Conservation (phyloP, 2,888 invertebrate genomes). For the Trichopoda pennipes region DNA sequence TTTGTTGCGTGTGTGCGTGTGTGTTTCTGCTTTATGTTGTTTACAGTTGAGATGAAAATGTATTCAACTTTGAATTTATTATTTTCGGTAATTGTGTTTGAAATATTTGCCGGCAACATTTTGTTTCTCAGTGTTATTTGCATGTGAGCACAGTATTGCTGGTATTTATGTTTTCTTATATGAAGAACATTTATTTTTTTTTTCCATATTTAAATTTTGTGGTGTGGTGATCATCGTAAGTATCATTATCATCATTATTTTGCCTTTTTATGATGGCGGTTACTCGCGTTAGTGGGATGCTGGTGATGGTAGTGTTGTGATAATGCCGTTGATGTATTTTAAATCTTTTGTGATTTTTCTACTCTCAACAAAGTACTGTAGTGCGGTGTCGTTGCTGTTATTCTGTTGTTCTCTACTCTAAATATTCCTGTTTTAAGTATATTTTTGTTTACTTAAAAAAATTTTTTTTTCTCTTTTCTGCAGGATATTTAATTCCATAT, state of each 20-base stretch:
- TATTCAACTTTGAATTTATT: background rate
- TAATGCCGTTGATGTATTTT: slow-evolving; percentile 41
- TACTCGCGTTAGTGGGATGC: background rate
- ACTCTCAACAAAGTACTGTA: slow-evolving; percentile 10
- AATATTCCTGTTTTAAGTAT: slow-evolving; percentile 11
- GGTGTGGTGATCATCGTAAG: slow-evolving; percentile 19
- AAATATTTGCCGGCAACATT: background rate
- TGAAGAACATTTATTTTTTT: slow-evolving; percentile 17
- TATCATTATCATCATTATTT: background rate
- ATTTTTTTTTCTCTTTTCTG: slow-evolving; percentile 4
- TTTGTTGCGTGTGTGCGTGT: too few species aligned
- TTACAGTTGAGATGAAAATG: background rate
- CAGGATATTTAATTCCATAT: slow-evolving; percentile 55
- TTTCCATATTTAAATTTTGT: slow-evolving; percentile 49
- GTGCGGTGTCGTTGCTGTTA: slow-evolving; percentile 12
- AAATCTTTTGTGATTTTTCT: slow-evolving; percentile 35
- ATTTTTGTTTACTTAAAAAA: slow-evolving; percentile 47
- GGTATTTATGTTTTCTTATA: slow-evolving; percentile 13
- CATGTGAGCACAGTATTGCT: background rate
- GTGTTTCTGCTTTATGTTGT: slow-evolving; percentile 12
- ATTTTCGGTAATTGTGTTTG: background rate
- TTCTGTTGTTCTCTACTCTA: slow-evolving; percentile 4
- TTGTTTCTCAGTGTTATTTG: slow-evolving; percentile 1
- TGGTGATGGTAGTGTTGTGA: background rate
- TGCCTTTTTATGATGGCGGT: slow-evolving; percentile 18